Conservation (phyloP, 2,888 invertebrate species). For the Zygothrica quintamaculata region DNA sequence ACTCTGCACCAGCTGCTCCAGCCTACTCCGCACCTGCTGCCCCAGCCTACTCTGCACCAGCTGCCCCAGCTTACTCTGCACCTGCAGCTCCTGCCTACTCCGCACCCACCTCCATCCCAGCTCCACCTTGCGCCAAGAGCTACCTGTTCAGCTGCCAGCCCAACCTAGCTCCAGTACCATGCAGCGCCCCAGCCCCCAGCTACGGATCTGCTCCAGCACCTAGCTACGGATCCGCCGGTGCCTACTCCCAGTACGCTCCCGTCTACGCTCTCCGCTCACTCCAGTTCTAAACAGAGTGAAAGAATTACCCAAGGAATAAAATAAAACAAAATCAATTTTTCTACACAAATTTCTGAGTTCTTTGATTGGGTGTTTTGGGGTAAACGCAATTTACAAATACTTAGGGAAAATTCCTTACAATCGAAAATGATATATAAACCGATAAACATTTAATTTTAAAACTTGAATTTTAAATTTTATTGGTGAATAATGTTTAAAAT, state of each 20-base stretch:
- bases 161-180: slow-evolving; percentile 76
- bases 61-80: slow-evolving; percentile 31
- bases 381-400: too few species aligned
- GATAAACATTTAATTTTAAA: too few species aligned
- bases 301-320: slow-evolving; percentile 17
- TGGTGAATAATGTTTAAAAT: too few species aligned
- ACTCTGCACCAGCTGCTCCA: slow-evolving; percentile 49
- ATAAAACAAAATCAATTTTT: too few species aligned
- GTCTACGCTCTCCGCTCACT: slow-evolving; percentile 62
- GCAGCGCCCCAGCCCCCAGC: slow-evolving; percentile 65
- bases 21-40: slow-evolving; percentile 54
- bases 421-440: too few species aligned
- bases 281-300: slow-evolving; percentile 34
- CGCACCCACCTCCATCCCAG: slow-evolving; percentile 64
- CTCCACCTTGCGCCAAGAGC: slow-evolving; percentile 79
- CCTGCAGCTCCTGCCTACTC: slow-evolving; percentile 40
- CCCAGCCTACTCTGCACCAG: slow-evolving; percentile 37
- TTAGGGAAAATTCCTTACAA: too few species aligned
- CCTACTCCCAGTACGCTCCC: slow-evolving; percentile 79
- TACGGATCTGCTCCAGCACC: slow-evolving; percentile 78
- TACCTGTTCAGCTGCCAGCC: slow-evolving; percentile 81
- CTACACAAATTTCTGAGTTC: too few species aligned
- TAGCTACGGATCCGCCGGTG: slow-evolving; percentile 78
- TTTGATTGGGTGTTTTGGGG: too few species aligned
- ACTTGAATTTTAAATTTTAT: too few species aligned